A percentile compares a stretch with the other conserved stretches of the same genome.
Evolutionary conservation across 2,113 vertebrate genomes (phyloP).

Genomic region (Taurulus bubalis): DNA sequence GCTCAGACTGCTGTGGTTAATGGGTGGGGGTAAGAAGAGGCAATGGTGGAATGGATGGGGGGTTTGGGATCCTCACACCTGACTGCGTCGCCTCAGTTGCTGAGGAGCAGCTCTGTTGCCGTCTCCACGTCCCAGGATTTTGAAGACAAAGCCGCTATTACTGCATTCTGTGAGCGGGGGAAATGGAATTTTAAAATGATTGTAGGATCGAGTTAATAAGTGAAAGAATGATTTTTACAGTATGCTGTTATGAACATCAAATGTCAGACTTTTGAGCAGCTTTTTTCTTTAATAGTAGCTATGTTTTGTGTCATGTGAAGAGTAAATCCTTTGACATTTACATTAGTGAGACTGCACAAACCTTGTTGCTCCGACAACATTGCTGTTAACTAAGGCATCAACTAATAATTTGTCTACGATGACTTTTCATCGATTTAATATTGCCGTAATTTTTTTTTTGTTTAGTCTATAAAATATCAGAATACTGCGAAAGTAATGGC

Average conservation of each 20-base stretch:
- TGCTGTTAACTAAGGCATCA: not conserved
- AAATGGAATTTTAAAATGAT: not conserved
- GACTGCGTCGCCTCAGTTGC: constrained; percentile 89
- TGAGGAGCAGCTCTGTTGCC: constrained; percentile 98
- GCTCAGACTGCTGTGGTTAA: constrained; percentile 59
- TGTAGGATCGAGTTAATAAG: not conserved
- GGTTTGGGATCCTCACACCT: constrained; percentile 78
- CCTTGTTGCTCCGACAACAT: not conserved
- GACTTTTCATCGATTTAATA: not conserved
- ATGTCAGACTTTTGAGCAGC: not conserved
- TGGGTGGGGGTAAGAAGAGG: constrained; percentile 47
- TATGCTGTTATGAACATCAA: not conserved
- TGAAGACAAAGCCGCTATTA: constrained; percentile 99
- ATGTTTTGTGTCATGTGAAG: not conserved
- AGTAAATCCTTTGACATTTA: constrained; percentile 13
- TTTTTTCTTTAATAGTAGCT: not conserved
- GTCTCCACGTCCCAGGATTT: constrained; percentile 99
- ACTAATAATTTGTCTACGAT: not conserved
- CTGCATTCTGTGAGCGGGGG: constrained; percentile 89
- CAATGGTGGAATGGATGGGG: constrained; percentile 84
- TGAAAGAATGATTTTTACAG: not conserved
- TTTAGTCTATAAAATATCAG: not conserved
- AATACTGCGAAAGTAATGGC: not conserved
- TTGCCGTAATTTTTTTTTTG: too few relatives aligned
- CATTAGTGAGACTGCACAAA: not conserved